Evolutionary conservation across 2,113 vertebrate species (phyloP).

Genomic region (Cynoglossus semilaevis): DNA sequence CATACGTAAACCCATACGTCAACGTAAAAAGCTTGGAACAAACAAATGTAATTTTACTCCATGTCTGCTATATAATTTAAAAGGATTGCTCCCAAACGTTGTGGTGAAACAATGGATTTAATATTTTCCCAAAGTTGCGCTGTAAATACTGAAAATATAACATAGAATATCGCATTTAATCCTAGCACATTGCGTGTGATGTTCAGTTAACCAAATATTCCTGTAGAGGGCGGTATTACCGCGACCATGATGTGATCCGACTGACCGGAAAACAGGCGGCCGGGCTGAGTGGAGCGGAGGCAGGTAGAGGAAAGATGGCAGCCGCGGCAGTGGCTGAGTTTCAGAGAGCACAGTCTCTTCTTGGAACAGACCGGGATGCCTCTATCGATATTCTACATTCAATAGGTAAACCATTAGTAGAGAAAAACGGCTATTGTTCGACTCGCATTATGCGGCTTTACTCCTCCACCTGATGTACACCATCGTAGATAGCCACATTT

Average conservation of each 20-base stretch:
- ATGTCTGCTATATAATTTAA: too few relatives aligned
- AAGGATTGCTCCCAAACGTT: too few relatives aligned
- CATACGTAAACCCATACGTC: too few relatives aligned
- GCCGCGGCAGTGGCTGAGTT: conserved; percentile 92
- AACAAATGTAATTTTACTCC: too few relatives aligned
- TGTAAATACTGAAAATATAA: too few relatives aligned
- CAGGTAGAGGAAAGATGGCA: conserved; percentile 84
- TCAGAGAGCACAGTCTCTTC: conserved; percentile 91
- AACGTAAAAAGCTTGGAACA: too few relatives aligned
- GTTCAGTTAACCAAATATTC: neutral
- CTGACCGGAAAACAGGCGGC: conserved; percentile 43
- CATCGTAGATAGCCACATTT: conserved; percentile 15
- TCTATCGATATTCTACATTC: conserved; percentile 93
- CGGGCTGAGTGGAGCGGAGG: conserved; percentile 42
- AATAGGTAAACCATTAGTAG: conserved; percentile 78
- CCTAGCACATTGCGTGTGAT: neutral
- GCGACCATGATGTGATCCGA: neutral
- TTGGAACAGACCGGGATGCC: conserved; percentile 87
- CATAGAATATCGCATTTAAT: too few relatives aligned
- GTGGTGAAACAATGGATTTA: too few relatives aligned
- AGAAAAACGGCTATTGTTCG: fast-evolving
- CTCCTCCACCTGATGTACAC: neutral
- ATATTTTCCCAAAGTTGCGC: too few relatives aligned
- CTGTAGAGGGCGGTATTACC: conserved; percentile 19
- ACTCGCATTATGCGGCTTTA: neutral